These are phyloP conservation scores for Tauraco erythrolophus DNA, from an alignment of 2,113 vertebrate genomes.

Conservation along the genomic window DNA sequence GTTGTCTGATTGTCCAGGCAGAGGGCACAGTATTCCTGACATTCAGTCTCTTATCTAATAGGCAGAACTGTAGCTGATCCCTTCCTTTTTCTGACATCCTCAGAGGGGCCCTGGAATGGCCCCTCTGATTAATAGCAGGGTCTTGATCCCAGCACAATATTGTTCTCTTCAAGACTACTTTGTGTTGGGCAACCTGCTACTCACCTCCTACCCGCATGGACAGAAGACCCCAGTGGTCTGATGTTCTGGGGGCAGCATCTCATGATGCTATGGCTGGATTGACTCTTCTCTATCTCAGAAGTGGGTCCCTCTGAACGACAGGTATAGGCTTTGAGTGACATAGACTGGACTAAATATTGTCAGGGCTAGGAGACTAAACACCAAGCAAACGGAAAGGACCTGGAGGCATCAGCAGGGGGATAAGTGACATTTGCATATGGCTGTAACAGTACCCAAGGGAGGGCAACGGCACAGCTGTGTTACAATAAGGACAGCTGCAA, in stretches of 20 bases:
- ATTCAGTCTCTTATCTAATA: background rate
- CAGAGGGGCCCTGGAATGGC: background rate
- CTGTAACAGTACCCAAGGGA: background rate
- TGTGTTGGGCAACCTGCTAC: background rate
- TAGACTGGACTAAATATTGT: background rate
- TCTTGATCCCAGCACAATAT: background rate
- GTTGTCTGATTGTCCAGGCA: background rate
- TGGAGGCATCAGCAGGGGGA: background rate
- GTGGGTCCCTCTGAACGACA: background rate
- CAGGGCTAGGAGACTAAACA: background rate
- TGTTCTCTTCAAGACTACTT: background rate
- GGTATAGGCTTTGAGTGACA: background rate
- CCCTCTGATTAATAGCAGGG: background rate
- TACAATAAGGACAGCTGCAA: background rate
- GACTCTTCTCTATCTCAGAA: background rate
- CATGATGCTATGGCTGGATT: background rate
- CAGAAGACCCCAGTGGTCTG: background rate
- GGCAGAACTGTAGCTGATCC: background rate
- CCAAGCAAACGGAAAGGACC: background rate
- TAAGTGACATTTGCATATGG: background rate
- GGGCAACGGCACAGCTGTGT: background rate
- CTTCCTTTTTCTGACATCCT: background rate
- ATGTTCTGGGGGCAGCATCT: background rate
- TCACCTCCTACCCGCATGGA: accelerated
- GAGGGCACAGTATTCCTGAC: background rate